These are phyloP conservation scores for Arizona elegans DNA, from an alignment of 2,113 vertebrate genomes.

Conservation along the genomic window DNA sequence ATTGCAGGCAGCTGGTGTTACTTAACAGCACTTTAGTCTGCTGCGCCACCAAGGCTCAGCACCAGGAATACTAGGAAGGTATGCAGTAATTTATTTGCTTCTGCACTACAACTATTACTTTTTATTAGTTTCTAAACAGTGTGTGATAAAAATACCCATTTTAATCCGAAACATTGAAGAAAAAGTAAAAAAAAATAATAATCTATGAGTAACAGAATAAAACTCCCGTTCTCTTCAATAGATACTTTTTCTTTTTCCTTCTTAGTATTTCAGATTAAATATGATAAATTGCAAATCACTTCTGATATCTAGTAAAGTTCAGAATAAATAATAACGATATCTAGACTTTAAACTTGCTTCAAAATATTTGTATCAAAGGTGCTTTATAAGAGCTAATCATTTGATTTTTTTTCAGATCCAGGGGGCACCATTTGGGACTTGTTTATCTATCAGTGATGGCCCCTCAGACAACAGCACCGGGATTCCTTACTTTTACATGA, in stretches of 20 bases:
- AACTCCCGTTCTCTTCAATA: not conserved
- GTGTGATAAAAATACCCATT: slow-evolving; percentile 1
- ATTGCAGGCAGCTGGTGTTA: no score
- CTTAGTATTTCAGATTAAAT: not conserved
- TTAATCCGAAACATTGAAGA: not conserved
- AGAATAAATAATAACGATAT: not conserved
- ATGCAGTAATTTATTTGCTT: not conserved
- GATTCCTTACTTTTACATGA: slow-evolving; percentile 83
- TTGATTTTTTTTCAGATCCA: slow-evolving; percentile 72
- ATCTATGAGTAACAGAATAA: not conserved
- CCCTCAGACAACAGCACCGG: slow-evolving; percentile 84
- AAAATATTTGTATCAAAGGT: fast-evolving
- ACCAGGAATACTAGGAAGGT: not conserved
- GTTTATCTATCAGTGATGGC: slow-evolving; percentile 84
- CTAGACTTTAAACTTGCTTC: not conserved
- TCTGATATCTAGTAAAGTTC: not conserved
- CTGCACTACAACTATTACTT: slow-evolving; percentile 4
- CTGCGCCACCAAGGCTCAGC: no score
- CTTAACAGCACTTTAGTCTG: no score
- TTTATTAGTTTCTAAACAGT: slow-evolving; percentile 23
- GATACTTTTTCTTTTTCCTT: slow-evolving; percentile 9
- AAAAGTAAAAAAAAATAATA: not conserved
- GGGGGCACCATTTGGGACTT: slow-evolving; percentile 86
- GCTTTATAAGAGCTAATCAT: not conserved
- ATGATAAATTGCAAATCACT: not conserved